Percentiles rank a stretch among this genome's conserved stretches.
Evolutionary conservation across 2,113 vertebrate species (phyloP).

Genomic region (Neodon shergylaensis): DNA sequence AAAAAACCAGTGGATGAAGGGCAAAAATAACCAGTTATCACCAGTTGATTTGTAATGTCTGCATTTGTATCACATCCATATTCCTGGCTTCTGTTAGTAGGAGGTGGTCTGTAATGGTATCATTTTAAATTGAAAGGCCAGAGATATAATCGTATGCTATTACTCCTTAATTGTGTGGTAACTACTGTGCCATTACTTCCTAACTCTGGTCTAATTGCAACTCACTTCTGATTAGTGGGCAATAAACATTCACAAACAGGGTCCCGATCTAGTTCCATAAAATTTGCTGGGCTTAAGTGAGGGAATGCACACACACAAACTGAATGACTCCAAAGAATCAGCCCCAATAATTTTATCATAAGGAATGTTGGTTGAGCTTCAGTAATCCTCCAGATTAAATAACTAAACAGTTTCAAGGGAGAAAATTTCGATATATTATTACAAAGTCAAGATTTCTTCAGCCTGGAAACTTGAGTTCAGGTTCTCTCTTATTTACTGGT

Average conservation of each 20-base stretch:
- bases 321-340: neutral
- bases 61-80: neutral
- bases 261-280: slow-evolving; percentile 67
- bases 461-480: neutral
- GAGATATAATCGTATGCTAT: neutral
- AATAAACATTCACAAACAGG: slow-evolving; percentile 70
- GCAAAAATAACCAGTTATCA: neutral
- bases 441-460: neutral
- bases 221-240: slow-evolving; percentile 58
- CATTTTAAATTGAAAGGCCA: slow-evolving; percentile 30
- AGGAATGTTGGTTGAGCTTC: neutral
- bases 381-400: neutral
- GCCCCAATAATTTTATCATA: neutral
- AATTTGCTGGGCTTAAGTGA: slow-evolving; percentile 29
- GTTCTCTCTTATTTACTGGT: neutral
- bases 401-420: neutral
- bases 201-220: slow-evolving; percentile 50
- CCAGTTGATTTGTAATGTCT: slow-evolving; percentile 10
- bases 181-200: slow-evolving; percentile 76
- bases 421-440: neutral
- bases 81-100: neutral
- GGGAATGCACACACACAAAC: slow-evolving; percentile 14
- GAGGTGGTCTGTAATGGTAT: slow-evolving; percentile 10
- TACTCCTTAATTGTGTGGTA: slow-evolving; percentile 77
- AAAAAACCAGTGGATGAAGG: neutral